Evolutionary conservation across 2,113 vertebrate species (phyloP), one percentile per base, ranked within the genome.

Genomic region (Neogale vison): DNA sequence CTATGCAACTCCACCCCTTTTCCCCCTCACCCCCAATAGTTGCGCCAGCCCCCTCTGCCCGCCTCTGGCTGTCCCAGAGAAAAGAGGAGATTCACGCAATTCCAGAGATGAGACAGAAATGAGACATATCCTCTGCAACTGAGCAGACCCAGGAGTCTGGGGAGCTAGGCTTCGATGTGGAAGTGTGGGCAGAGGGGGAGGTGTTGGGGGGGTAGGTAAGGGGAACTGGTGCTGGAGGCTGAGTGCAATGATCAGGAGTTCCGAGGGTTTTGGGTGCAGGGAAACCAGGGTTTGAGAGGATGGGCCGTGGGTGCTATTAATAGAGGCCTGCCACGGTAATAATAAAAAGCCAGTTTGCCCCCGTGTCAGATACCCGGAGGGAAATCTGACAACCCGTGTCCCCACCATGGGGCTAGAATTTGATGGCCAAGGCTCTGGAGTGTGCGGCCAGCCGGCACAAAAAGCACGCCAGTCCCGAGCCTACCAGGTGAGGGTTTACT

Each of bases 1-100:
- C 97, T 93, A 82, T 69, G 42, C 82, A 97, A 95, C 74, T 83
- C 89, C 55, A 90, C 95, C 42, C 85, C 14, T 39, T 74, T 96
- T 29, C 39, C 82, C 13, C 55, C 42, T 91, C 24, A 45, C 74
- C 67, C 67, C 80, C 65, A 76, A 36, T 10, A 91, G 80, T 80
- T 97, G 55, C 69, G 94, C 71, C 45, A 97, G 92, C 39, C 26
- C 55, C 45, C 59, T 63, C 34, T 96, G 82, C 50, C 89, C 10
- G 6, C 50, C 89, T 91, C 82, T 87, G 61, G 23, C 31, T 29
- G 13, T 34, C 77, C 59, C 61, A 63, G 63, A 92, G n/a, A 83
- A 65, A 94, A 94, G 24, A 94, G 50, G 71, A 93, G 36, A 96
- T 47, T 29, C 79, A 36, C 47, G 61, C 24, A 86, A 55, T 31